Base-by-base conservation (phyloP, 2,113 vertebrate species). In the Athene noctua region DNA sequence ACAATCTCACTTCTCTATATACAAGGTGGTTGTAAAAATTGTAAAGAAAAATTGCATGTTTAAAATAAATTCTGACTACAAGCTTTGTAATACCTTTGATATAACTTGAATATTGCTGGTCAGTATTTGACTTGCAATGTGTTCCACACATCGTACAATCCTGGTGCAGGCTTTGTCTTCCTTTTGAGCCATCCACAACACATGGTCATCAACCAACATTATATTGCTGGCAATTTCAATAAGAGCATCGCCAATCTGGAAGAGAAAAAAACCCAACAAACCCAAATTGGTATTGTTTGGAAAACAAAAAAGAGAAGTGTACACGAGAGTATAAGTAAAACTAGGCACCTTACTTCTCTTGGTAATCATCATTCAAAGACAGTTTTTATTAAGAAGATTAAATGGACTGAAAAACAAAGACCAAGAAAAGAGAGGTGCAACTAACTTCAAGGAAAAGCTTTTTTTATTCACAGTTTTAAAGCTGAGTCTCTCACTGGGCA, bases 151-250 rank as follows among this genome's bases (percentile, higher is more conserved):
- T 85, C 98, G 98, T 46, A 99, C 99, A 54, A 99, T 99, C 27
- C 99, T 98, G 5, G 99, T 98, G 93, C 99, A 99, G 5, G 99
- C 99, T 88, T 98, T 97, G 58, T 98, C 98, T 94, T 99, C 98
- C 15, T 98, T 99, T 92, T 99, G 99, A 30, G 99, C 98, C 98
- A 99, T 98, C 99, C 99, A 99, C 93, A 99, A 87, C 36, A 99
- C 96, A 5, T 99, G 98, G 81, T 99, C 99, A 96, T 99, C 99
- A 23, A 98, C 98, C 34, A 98, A 94, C 99, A 99, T 99, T 96
- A 99, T 98, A 95, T 99, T 99, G 89, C 99, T 99, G 92, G 98
- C 98, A 75, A 99, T 98, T 96, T 99, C 98, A 36, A 98, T 97
- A 46, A 99, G 97, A 67, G 98, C 98, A 96, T 98, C 98, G 22